Conservation (phyloP, 2,797 vertebrate species). For the Ciconia nigra region DNA sequence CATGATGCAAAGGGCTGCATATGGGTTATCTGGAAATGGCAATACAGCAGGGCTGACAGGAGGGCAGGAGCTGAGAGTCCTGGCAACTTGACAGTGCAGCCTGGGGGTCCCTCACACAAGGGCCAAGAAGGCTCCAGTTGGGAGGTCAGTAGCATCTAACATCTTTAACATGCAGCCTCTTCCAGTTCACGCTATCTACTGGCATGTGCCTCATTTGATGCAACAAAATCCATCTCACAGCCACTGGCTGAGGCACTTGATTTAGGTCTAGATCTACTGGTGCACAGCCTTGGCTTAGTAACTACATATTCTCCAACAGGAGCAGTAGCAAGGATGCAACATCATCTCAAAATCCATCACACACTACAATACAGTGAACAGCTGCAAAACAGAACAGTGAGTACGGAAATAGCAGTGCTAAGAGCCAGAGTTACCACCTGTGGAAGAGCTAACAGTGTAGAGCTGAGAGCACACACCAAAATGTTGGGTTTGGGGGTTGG, state of each 20-base stretch:
- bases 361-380: background rate
- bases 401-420: background rate
- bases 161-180: background rate
- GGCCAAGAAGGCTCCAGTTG: background rate
- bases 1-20: background rate
- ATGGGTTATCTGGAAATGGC: background rate
- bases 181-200: background rate
- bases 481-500: background rate
- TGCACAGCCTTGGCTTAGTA: background rate
- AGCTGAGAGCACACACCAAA: background rate
- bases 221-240: background rate
- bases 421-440: background rate
- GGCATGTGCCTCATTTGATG: background rate
- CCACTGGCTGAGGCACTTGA: background rate
- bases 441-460: background rate
- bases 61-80: background rate
- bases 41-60: background rate
- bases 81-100: background rate
- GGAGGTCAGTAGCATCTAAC: background rate
- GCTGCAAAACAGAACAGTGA: background rate
- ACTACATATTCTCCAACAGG: background rate
- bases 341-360: background rate
- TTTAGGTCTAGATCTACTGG: background rate
- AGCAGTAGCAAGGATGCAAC: background rate
- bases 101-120: background rate